Evolutionary conservation across 1,140 invertebrate species (phyloP).

Genomic region (Gryllus bimaculatus): DNA sequence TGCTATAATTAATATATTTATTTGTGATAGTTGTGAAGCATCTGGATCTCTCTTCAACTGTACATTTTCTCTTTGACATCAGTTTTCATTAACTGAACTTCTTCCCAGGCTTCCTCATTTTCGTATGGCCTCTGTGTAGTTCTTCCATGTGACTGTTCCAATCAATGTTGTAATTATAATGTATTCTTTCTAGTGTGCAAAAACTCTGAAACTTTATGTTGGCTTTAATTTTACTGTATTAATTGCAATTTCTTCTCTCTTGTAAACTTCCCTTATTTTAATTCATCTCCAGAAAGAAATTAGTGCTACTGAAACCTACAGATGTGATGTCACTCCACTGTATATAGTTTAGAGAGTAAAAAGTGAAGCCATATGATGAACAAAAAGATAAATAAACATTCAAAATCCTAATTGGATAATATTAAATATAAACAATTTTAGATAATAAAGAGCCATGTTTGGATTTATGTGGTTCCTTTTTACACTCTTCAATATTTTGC

Average conservation of each 20-base stretch:
- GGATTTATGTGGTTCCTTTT: background rate
- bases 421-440: too few species aligned
- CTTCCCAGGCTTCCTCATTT: slow-evolving; percentile 3
- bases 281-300: background rate
- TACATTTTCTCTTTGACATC: background rate
- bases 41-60: background rate
- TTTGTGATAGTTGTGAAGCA: background rate
- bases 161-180: slow-evolving; percentile 2
- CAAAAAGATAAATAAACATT: background rate
- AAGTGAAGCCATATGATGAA: background rate
- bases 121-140: slow-evolving; percentile 3
- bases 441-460: background rate
- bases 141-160: slow-evolving; percentile 3
- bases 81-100: background rate
- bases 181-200: slow-evolving; percentile 1
- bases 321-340: background rate
- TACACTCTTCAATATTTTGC: background rate
- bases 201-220: background rate
- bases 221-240: background rate
- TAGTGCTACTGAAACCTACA: background rate
- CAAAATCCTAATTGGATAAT: too few species aligned
- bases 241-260: slow-evolving; percentile 5
- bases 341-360: background rate
- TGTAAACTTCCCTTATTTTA: slow-evolving; percentile 1
- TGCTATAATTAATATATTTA: background rate